A percentile compares a stretch with the other conserved stretches of the same genome.
phyloP scores from a whole-genome alignment of 2,113 vertebrate genomes.

The Cyprinus carpio region DNA sequence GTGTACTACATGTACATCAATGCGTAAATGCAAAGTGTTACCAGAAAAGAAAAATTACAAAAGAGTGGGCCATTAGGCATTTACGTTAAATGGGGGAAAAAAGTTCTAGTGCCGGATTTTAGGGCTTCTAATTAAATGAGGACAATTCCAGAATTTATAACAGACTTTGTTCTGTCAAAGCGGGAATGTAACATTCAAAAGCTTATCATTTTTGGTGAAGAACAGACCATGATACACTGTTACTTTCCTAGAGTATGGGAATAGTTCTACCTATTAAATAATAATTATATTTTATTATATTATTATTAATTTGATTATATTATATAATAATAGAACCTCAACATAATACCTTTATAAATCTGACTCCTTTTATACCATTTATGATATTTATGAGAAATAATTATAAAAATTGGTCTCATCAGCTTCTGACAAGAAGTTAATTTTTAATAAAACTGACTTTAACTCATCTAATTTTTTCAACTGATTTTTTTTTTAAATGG shows the following conservation, averaged over 20 bases:
- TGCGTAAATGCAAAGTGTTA: neutral
- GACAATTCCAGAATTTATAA: neutral
- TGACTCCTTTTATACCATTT: neutral
- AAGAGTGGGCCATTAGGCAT: neutral
- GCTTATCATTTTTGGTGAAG: neutral
- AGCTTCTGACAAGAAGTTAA: neutral
- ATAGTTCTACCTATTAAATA: neutral
- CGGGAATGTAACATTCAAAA: neutral
- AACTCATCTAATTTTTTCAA: neutral
- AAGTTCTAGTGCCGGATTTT: conserved; percentile 16
- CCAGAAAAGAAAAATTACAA: neutral
- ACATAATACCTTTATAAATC: neutral
- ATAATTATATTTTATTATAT: no score
- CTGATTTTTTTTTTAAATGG: neutral
- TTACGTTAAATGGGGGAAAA: neutral
- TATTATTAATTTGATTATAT: no score
- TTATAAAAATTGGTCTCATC: neutral
- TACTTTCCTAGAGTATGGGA: neutral
- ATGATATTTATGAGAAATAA: neutral
- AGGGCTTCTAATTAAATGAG: conserved; percentile 20
- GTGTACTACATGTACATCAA: neutral
- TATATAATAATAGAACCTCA: neutral
- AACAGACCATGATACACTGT: neutral
- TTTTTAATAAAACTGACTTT: neutral
- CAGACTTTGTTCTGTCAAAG: conserved; percentile 23